A percentile compares a stretch with the other conserved stretches of the same genome.
These are phyloP conservation scores for Hydrolagus affinis DNA, from an alignment of 2,113 vertebrate genomes.

Conservation along the genomic window DNA sequence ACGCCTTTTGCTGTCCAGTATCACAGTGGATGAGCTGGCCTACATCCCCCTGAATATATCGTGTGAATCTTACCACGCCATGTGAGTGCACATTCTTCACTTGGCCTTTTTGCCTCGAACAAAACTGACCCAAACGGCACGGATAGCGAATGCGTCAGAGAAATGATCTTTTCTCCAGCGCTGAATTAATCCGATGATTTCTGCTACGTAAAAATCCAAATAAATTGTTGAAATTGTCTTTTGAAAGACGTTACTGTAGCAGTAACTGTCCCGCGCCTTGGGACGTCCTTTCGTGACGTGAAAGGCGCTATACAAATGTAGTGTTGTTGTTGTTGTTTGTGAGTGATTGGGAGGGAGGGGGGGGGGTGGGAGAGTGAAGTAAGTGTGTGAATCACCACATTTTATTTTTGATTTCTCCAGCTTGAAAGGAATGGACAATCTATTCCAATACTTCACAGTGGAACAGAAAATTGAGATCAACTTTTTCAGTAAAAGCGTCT, in stretches of 20 bases:
- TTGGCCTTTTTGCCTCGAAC: too few relatives aligned
- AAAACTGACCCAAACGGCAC: too few relatives aligned
- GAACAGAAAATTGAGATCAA: neutral
- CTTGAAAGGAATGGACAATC: conserved; percentile 12
- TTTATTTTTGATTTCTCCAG: conserved; percentile 2
- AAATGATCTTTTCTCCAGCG: too few relatives aligned
- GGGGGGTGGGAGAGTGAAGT: neutral
- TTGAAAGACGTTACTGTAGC: neutral
- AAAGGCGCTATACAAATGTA: too few relatives aligned
- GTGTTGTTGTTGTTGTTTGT: neutral
- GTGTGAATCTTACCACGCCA: conserved; percentile 2
- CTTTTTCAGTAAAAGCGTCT: neutral
- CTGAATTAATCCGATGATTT: neutral
- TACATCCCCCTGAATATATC: neutral
- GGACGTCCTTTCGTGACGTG: too few relatives aligned
- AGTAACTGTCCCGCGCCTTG: neutral
- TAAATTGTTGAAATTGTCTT: neutral
- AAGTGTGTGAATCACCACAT: neutral
- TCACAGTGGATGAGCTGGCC: neutral
- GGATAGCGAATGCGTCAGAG: too few relatives aligned
- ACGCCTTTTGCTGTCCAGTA: neutral
- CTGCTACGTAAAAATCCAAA: neutral
- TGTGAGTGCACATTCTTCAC: conserved; percentile 13
- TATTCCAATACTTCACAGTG: neutral
- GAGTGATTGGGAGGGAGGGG: neutral